Percentiles rank a stretch among this genome's conserved stretches.
These are phyloP conservation scores for Seira musarum DNA, from an alignment of 2,888 invertebrate genomes.

Conservation along the genomic window DNA sequence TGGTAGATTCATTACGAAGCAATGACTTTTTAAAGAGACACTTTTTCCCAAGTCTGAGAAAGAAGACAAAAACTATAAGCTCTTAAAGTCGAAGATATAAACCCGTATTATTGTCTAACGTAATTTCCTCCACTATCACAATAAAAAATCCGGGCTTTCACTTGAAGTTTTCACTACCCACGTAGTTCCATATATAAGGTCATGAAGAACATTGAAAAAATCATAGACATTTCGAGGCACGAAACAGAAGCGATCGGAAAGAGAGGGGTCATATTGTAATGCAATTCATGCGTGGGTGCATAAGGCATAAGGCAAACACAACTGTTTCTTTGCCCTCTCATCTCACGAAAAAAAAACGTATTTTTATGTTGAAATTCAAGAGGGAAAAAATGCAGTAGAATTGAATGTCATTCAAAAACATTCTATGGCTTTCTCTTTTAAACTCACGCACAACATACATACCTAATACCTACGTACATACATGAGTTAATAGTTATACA, in stretches of 20 bases:
- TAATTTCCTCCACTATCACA: neutral
- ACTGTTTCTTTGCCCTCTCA: conserved; percentile 16
- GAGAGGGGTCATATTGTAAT: conserved; percentile 46
- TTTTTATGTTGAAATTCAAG: conserved; percentile 6
- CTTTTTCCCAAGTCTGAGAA: neutral
- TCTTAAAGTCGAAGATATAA: neutral
- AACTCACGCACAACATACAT: neutral
- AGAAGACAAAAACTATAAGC: neutral
- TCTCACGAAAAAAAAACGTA: neutral
- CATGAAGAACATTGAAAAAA: conserved; percentile 5
- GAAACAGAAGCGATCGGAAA: conserved; percentile 15
- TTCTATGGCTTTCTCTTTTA: neutral
- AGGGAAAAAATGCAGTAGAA: neutral
- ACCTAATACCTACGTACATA: neutral
- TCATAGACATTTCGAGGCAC: conserved; percentile 17
- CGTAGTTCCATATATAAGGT: neutral
- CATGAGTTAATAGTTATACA: too few relatives aligned
- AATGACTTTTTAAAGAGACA: conserved; percentile 3
- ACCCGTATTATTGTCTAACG: neutral
- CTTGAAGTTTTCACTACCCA: neutral
- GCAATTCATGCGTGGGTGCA: conserved; percentile 59
- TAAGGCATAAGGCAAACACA: conserved; percentile 12
- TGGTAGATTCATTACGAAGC: neutral
- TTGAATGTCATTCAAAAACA: conserved; percentile 7
- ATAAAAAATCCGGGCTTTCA: neutral